Percentiles rank a stretch among this genome's conserved stretches.
These are phyloP conservation scores for Mustela lutreola DNA, from an alignment of 2,113 vertebrate species.

Conservation along the genomic window DNA sequence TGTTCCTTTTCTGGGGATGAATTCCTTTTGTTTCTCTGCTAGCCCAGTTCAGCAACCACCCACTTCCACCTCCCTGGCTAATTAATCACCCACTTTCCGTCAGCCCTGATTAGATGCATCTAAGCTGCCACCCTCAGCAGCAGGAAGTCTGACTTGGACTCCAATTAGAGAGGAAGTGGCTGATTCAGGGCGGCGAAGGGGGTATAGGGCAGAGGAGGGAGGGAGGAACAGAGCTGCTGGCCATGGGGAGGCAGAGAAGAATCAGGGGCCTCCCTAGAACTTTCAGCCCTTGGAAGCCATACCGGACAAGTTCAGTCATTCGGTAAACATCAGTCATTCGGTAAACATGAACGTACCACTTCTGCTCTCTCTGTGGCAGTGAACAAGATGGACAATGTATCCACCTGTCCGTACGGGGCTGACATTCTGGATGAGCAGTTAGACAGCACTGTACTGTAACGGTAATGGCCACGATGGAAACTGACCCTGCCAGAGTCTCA, in stretches of 20 bases:
- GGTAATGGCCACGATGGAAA: neutral
- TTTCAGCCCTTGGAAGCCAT: neutral
- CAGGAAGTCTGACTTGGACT: neutral
- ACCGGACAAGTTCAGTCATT: neutral
- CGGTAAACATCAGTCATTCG: neutral
- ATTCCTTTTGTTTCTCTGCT: neutral
- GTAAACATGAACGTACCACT: neutral
- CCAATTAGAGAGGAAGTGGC: neutral
- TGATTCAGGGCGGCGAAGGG: no score
- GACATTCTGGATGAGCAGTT: neutral
- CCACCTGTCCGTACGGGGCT: neutral
- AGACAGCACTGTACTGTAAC: neutral
- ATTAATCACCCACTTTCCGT: neutral
- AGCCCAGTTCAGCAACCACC: neutral
- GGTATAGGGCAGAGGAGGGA: neutral
- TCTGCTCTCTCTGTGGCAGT: neutral
- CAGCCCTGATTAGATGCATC: neutral
- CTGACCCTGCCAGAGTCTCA: neutral
- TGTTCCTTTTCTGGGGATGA: neutral
- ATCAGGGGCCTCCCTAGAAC: neutral
- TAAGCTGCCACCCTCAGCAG: neutral
- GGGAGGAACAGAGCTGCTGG: neutral
- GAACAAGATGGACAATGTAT: rapidly evolving
- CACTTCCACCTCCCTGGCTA: neutral
- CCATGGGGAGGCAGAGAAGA: no score